Evolutionary conservation across 64 coral and sea anemone species (phyloP).

Genomic region (Anthopleura sola): DNA sequence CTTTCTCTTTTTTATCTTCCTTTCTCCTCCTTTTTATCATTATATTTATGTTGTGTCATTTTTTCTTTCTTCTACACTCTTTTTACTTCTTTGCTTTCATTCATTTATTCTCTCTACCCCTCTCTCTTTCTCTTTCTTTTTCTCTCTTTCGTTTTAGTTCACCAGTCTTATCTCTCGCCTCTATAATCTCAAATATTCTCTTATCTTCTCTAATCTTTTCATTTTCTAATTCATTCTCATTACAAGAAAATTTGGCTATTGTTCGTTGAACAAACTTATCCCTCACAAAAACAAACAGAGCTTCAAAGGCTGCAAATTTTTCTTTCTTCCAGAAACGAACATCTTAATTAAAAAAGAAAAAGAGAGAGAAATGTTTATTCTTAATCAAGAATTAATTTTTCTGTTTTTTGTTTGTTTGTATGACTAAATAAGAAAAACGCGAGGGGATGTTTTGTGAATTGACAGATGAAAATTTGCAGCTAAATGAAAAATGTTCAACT

Average conservation of each 20-base stretch:
- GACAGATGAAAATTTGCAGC: neutral
- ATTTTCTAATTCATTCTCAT: neutral
- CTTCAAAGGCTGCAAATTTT: neutral
- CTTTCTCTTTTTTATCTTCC: neutral
- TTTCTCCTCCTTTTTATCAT: neutral
- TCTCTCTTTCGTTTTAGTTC: neutral
- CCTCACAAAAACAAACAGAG: neutral
- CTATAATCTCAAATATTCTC: neutral
- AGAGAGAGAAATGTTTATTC: neutral
- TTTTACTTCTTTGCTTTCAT: no score
- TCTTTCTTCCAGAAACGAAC: neutral
- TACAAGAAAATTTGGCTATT: neutral
- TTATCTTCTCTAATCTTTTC: no score
- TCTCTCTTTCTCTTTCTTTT: no score
- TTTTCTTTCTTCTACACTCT: neutral
- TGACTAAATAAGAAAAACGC: neutral
- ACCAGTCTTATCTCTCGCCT: neutral
- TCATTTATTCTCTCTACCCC: neutral
- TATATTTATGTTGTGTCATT: neutral
- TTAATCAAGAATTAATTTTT: neutral
- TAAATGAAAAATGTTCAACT: neutral
- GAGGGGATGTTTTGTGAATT: neutral
- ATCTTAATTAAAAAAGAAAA: neutral
- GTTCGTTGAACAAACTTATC: neutral
- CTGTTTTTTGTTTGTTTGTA: neutral